A percentile compares a stretch with the other conserved stretches of the same genome.
phyloP scores from a whole-genome alignment of 2,113 vertebrate species.

The Nyctibius bracteatus region DNA sequence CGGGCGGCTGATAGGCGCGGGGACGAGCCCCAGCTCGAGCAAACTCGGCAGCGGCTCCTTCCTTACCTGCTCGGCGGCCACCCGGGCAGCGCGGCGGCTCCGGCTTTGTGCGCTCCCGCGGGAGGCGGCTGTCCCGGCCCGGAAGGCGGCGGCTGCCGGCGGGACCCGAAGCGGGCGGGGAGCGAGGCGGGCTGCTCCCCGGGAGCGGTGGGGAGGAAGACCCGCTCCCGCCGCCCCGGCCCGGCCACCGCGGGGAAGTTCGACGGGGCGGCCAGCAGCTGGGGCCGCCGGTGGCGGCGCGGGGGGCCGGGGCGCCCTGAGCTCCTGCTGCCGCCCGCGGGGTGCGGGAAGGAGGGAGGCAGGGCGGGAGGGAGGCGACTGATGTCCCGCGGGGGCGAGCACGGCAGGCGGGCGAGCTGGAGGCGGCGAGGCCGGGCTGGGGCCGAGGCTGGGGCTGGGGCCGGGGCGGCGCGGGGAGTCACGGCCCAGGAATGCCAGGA shows the following conservation, averaged over 20 bases:
- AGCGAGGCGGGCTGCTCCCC: neutral
- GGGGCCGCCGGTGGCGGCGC: neutral
- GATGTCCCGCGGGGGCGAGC: neutral
- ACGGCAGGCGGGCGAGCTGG: neutral
- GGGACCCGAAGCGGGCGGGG: neutral
- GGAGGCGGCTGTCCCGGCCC: neutral
- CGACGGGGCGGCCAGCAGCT: neutral
- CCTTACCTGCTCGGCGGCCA: constrained; percentile 39
- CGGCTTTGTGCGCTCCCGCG: neutral
- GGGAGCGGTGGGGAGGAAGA: neutral
- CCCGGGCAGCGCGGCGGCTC: neutral
- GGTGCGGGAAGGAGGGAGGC: neutral
- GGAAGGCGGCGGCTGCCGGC: neutral
- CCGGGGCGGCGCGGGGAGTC: constrained; percentile 31
- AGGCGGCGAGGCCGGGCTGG: neutral
- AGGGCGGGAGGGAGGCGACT: neutral
- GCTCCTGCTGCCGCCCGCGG: neutral
- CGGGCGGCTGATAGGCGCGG: neutral
- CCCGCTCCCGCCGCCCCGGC: neutral
- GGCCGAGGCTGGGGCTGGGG: no score
- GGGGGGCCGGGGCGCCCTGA: neutral
- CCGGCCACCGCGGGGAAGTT: neutral
- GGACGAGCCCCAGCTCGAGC: neutral
- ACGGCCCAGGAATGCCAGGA: constrained; percentile 51
- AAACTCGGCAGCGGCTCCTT: neutral